Percentiles rank a stretch among this genome's conserved stretches.
Evolutionary conservation across 2,113 vertebrate species (phyloP).

Genomic region (Verasper variegatus): DNA sequence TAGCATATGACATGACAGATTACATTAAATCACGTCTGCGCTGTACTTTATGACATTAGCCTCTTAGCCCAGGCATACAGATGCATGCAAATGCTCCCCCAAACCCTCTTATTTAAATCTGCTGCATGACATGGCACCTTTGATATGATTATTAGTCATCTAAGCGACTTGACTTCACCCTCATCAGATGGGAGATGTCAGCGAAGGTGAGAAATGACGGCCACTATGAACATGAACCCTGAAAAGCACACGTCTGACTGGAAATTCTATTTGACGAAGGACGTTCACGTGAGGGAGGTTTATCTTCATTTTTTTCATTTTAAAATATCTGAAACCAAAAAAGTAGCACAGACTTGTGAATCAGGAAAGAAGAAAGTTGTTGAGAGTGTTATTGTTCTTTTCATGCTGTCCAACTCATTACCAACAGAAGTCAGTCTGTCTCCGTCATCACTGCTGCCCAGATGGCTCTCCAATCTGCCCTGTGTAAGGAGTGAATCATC

Average conservation of each 20-base stretch:
- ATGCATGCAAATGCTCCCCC: slow-evolving; percentile 97
- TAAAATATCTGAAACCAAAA: slow-evolving; percentile 1
- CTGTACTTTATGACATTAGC: slow-evolving; percentile 97
- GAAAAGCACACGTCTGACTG: slow-evolving; percentile 37
- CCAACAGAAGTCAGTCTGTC: slow-evolving; percentile 64
- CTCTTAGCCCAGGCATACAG: slow-evolving; percentile 94
- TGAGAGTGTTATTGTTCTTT: slow-evolving; percentile 65
- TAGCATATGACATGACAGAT: slow-evolving; percentile 99
- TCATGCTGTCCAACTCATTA: slow-evolving; percentile 67
- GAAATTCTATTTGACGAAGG: slow-evolving; percentile 44
- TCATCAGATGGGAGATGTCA: slow-evolving; percentile 93
- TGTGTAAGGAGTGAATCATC: slow-evolving; percentile 67
- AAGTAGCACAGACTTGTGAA: slow-evolving; percentile 6
- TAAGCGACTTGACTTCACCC: slow-evolving; percentile 95
- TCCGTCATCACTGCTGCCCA: slow-evolving; percentile 61
- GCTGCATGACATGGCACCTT: slow-evolving; percentile 96
- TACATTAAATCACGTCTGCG: slow-evolving; percentile 98
- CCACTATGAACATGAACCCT: slow-evolving; percentile 88
- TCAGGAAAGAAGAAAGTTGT: slow-evolving; percentile 31
- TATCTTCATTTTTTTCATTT: neutral
- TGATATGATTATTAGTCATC: slow-evolving; percentile 99
- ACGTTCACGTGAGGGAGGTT: neutral
- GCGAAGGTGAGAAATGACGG: slow-evolving; percentile 91
- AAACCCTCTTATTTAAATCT: slow-evolving; percentile 99
- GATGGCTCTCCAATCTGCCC: slow-evolving; percentile 77